Evolutionary conservation across 2,888 invertebrate species (phyloP), one percentile per base, ranked within the genome.

Genomic region (Leucozona laternaria): DNA sequence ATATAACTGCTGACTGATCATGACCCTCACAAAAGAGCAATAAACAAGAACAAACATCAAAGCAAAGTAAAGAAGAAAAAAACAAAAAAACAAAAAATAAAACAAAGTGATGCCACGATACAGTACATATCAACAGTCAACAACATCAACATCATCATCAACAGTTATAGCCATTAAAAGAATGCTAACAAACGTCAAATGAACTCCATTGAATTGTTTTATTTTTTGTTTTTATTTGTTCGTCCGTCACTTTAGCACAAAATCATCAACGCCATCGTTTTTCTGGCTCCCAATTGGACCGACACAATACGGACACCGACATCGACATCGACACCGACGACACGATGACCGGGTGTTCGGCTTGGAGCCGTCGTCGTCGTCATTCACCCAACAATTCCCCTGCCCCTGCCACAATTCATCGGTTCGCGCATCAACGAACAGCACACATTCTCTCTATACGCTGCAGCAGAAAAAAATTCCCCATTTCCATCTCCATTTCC

Each of bases 111-210:
- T 50, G 37, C 15, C 15, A n/a, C 66, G 50, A 50, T 68, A 68
- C 50, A 68, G 68, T 53, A 53, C 53, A 68, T n/a, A n/a, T 53
- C 71, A 77, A 66, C 55, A 76, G 53, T 45, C 64, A 64, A 48
- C 64, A 48, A 31, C 64, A 66, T 66, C 64, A 25, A 66, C 79
- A 79, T 73, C 79, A 48, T 60, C 82, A 82, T 73, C 78, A 86
- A 82, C 86, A 82, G 78, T 86, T 79, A 82, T 50, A 68, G 73
- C 78, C 82, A 82, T 86, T 82, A 86, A 86, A 71, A 73, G 48
- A 78, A 45, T 70, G 81, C 81, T 81, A 78, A 82, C 82, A 75
- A 79, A 82, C 82, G 66, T 79, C 82, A 82, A 71, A 82, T 78
- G 80, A 75, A 82, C 45, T 86, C 78, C 85, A 86, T 78, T 78